A percentile compares a stretch with the other conserved stretches of the same genome.
Conservation (phyloP, 2,888 invertebrate genomes). For the Lasioglossum malachurum region DNA sequence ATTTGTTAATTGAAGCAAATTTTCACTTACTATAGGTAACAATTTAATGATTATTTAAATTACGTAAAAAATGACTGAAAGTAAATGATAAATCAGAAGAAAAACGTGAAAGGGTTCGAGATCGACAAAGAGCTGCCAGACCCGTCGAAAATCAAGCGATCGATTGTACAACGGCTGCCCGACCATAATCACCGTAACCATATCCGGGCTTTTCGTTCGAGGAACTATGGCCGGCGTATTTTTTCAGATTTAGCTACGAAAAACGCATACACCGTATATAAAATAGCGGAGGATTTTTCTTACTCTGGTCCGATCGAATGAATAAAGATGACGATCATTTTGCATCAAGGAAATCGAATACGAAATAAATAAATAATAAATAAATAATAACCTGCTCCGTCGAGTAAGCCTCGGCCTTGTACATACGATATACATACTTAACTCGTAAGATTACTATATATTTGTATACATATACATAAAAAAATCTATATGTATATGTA, state of each 20-base stretch:
- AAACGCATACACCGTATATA: conserved; percentile 13
- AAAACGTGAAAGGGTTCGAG: conserved; percentile 10
- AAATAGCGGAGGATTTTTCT: conserved; percentile 26
- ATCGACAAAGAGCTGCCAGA: background rate
- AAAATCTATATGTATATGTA: background rate
- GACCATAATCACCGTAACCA: background rate
- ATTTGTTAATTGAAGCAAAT: background rate
- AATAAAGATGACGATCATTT: conserved; percentile 32
- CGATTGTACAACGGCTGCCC: background rate
- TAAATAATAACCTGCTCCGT: conserved; percentile 9
- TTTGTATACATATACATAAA: background rate
- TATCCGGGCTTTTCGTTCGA: conserved; percentile 26
- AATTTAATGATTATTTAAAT: background rate
- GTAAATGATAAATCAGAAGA: background rate
- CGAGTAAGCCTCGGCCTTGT: conserved; percentile 52
- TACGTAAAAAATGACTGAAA: background rate
- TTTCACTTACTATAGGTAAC: background rate
- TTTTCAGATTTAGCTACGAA: conserved; percentile 56
- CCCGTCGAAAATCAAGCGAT: conserved; percentile 8
- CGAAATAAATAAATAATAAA: conserved; percentile 1
- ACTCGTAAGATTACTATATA: conserved; percentile 25
- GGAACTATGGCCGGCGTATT: conserved; percentile 50
- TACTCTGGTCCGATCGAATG: conserved; percentile 33
- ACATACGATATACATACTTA: conserved; percentile 62
- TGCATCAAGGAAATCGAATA: conserved; percentile 27